Base-by-base conservation (phyloP, 2,797 vertebrate species). In the Cryptoblepharus egeriae region DNA sequence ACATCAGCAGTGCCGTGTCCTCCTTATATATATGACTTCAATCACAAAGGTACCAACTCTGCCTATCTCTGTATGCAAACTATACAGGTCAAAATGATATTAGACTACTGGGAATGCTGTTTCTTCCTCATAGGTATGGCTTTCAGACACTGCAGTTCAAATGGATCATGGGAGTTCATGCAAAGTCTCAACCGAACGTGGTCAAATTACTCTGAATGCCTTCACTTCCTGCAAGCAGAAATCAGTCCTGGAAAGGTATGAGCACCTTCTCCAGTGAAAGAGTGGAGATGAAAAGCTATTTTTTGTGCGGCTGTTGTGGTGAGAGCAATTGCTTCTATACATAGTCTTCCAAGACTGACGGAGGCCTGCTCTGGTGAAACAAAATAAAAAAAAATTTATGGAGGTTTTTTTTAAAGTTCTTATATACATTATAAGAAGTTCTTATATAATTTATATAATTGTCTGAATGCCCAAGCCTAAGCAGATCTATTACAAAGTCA, bases 11-110 rank as follows among this genome's bases (percentile, higher is more conserved):
- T 97, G 16, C 95, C 96, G 7, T 98, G 98, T 30, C 98, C 98
- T 12, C 81, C 94, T 77, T 98, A 98, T 86, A 91, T 98, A 88
- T 97, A 97, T 64, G 98, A 98, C 93, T 98, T 98, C 95, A 97
- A 98, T 93, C 98, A 98, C 91, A 96, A 96, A 91, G 98, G 97
- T 98, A 94, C 35, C 67, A 35, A 30, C 42, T 15, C 4, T 49
- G 11, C 42, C 24, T 16, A 52, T 52, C 52, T 61, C 10, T 61
- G 12, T 20, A n/a, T 30, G 45, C 42, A 49, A 70, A 18, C 24
- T 28, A 73, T 8, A 6, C 20, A 3, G 65, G n/a, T 2, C 8
- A 9, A 75, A 68, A 22, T 26, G 55, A 57, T 55, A 72, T 52
- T 63, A 64, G 13, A 74, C 49, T 89, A 24, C 79, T 12, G 12